Evolutionary conservation across 2,113 vertebrate genomes (phyloP).

Genomic region (Hystrix cristata): DNA sequence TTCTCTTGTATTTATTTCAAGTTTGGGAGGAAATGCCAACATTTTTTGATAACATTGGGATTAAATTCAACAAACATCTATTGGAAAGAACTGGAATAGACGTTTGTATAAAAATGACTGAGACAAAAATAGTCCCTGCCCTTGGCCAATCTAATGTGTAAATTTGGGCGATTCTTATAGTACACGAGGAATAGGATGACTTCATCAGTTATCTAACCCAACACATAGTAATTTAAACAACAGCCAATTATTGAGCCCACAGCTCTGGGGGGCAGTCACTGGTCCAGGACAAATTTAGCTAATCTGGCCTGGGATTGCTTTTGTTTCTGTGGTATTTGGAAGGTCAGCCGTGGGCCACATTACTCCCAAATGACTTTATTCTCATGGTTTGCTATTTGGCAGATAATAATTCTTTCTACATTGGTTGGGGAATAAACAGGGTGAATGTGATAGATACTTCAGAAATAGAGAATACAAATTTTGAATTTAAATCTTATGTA

Average conservation of each 20-base stretch:
- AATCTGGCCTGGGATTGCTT: not conserved
- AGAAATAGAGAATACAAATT: not conserved
- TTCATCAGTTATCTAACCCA: not conserved
- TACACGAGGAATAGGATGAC: not conserved
- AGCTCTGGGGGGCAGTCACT: not conserved
- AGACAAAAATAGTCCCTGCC: not conserved
- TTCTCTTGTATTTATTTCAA: constrained; percentile 52
- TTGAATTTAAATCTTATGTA: constrained; percentile 10
- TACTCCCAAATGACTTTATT: not conserved
- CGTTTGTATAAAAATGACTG: not conserved
- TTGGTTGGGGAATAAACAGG: not conserved
- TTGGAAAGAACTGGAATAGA: not conserved
- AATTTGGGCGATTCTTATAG: not conserved
- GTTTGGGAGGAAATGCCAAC: not conserved
- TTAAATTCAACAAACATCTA: constrained; percentile 50
- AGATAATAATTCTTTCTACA: not conserved
- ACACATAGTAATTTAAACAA: constrained; percentile 1
- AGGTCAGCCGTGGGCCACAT: not conserved
- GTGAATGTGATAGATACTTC: not conserved
- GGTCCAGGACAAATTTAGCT: not conserved
- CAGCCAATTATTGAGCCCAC: not conserved
- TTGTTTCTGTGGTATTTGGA: not conserved
- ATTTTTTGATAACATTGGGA: constrained; percentile 49
- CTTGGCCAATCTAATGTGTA: not conserved
- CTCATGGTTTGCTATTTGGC: not conserved